A percentile compares a stretch with the other conserved stretches of the same genome.
phyloP scores from a whole-genome alignment of 2,113 vertebrate genomes.

The Oncorhynchus mykiss region DNA sequence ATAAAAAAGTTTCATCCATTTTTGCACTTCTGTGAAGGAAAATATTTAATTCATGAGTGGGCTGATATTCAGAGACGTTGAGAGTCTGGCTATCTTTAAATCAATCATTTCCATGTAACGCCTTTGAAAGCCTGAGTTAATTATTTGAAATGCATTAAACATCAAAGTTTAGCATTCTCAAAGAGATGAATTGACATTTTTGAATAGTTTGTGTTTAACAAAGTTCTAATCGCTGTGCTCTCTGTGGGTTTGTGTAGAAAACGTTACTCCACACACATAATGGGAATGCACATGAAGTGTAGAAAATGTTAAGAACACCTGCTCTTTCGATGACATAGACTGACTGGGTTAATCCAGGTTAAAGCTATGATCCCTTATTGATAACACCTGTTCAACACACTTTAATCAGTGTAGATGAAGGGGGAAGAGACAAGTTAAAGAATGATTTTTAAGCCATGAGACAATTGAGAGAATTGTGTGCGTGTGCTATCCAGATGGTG shows the following conservation, averaged over 20 bases:
- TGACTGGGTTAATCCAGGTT: too few relatives aligned
- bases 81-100: not conserved
- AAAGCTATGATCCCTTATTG: too few relatives aligned
- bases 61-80: not conserved
- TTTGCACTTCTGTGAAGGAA: not conserved
- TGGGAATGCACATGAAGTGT: not conserved
- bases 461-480: too few relatives aligned
- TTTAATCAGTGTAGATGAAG: too few relatives aligned
- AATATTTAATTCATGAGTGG: conserved; percentile 9
- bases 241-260: not conserved
- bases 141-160: conserved; percentile 6
- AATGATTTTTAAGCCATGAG: too few relatives aligned
- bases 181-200: conserved; percentile 5
- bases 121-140: conserved; percentile 7
- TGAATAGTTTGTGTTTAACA: not conserved
- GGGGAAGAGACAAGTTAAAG: too few relatives aligned
- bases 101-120: conserved; percentile 9
- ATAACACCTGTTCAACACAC: too few relatives aligned
- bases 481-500: too few relatives aligned
- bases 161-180: conserved; percentile 1
- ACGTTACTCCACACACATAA: not conserved
- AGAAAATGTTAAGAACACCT: too few relatives aligned
- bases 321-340: too few relatives aligned
- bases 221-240: not conserved
- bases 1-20: not conserved